phyloP scores from a whole-genome alignment of 1,140 invertebrate species.

The Meloidogyne exigua region DNA sequence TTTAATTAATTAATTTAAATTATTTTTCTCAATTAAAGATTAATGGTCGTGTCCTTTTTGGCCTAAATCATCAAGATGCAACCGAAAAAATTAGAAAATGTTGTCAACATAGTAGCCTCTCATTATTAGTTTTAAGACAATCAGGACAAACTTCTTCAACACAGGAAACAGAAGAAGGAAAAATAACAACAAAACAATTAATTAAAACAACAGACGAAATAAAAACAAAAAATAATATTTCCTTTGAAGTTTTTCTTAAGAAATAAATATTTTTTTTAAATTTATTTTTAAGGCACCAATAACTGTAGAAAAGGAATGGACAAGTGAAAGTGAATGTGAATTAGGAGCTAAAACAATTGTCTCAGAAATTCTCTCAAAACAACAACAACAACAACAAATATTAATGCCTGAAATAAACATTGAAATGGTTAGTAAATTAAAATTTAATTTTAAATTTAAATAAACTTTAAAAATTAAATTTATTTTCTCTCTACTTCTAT shows the following conservation, averaged over 20 bases:
- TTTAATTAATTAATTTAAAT: background rate
- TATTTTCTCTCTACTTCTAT: too few relatives aligned
- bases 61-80: slow-evolving; percentile 54
- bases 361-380: slow-evolving; percentile 16
- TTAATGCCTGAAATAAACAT: background rate
- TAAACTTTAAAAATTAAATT: too few relatives aligned
- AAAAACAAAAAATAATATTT: background rate
- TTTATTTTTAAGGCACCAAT: background rate
- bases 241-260: background rate
- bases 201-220: background rate
- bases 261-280: background rate
- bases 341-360: slow-evolving; percentile 19
- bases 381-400: background rate
- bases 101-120: slow-evolving; percentile 52
- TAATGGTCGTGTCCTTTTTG: slow-evolving; percentile 58
- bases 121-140: slow-evolving; percentile 52
- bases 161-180: background rate
- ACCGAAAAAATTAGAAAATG: slow-evolving; percentile 58
- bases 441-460: too few relatives aligned
- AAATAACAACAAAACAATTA: background rate
- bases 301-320: background rate
- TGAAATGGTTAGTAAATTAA: background rate
- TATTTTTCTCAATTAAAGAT: slow-evolving; percentile 38
- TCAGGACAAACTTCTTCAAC: background rate
- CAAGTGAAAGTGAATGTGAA: slow-evolving; percentile 13